Evolutionary conservation across 2,113 vertebrate genomes (phyloP), one percentile per base, ranked within the genome.

Genomic region (Trachemys scripta): DNA sequence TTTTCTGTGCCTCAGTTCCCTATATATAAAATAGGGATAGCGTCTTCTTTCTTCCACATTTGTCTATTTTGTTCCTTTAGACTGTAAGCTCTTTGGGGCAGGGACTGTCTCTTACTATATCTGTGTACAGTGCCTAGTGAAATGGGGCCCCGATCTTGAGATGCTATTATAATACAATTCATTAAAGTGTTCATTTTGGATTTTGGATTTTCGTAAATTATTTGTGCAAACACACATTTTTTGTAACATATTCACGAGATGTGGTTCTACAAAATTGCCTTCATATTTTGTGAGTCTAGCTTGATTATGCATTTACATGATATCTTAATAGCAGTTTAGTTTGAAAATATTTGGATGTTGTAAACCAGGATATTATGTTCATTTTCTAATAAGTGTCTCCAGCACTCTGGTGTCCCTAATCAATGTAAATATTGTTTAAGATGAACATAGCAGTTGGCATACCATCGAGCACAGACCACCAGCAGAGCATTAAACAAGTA

Each of bases 401-500:
- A 91, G 94, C 96, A 94, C 93, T 90, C 93, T 95, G 31, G 90
- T 95, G 90, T 95, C 93, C 93, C 97, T 98, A 98, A 98, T 98
- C 98, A 98, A 97, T 97, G 98, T 98, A 98, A 98, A 98, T 97
- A 97, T 98, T 97, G 91, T 97, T 97, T 96, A 96, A 97, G 97
- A 98, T 98, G 97, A 98, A 97, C 97, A 92, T 97, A 94, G 91
- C 98, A 98, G 96, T 96, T 96, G 98, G 98, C 98, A 98, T 98
- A 97, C 98, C 98, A 90, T 95, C 96, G 95, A 96, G 97, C 87
- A 6, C 92, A 94, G 98, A 98, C 98, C 98, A 98, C 98, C 98
- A 98, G 98, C 98, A 96, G 97, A 98, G 98, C 97, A 97, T 98
- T 98, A 98, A 98, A 97, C 98, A 98, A 98, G 97, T 98, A 97